Percentiles rank a stretch among this genome's conserved stretches.
Evolutionary conservation across 2,888 invertebrate genomes (phyloP).

Genomic region (Scaptomyza polygonia): DNA sequence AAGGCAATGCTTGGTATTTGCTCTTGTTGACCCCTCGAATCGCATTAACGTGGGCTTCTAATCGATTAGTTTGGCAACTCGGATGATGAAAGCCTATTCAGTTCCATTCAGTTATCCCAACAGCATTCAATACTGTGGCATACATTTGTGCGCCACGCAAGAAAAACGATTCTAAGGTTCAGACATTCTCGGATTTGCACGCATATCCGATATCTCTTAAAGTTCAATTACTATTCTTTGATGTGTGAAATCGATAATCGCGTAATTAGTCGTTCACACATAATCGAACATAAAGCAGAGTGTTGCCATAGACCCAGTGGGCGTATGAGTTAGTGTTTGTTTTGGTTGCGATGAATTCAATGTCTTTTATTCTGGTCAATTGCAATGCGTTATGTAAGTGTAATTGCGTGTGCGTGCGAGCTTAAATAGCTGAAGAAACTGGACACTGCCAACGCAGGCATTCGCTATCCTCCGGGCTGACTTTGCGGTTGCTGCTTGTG

Average conservation of each 20-base stretch:
- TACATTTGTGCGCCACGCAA: constrained; percentile 21
- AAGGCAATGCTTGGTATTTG: background rate
- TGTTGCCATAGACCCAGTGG: background rate
- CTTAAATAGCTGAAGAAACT: background rate
- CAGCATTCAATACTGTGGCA: constrained; percentile 16
- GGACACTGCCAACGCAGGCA: background rate
- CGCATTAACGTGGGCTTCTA: background rate
- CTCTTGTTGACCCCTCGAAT: background rate
- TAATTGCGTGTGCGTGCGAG: background rate
- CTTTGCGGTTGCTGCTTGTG: background rate
- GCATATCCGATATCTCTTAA: constrained; percentile 1
- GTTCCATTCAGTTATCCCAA: background rate
- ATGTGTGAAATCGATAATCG: constrained; percentile 17
- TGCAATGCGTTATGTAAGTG: constrained; percentile 13
- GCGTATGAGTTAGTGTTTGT: background rate
- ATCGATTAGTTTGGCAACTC: constrained; percentile 11
- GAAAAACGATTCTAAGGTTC: background rate
- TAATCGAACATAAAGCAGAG: constrained; percentile 25
- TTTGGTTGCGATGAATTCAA: constrained; percentile 1
- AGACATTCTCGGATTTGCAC: background rate
- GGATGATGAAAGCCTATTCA: background rate
- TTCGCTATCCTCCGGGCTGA: background rate
- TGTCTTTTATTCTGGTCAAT: constrained; percentile 24
- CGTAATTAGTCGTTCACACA: constrained; percentile 8
- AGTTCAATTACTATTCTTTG: constrained; percentile 9